Conservation (phyloP, 2,888 invertebrate genomes). For the Auanema freiburgensis region DNA sequence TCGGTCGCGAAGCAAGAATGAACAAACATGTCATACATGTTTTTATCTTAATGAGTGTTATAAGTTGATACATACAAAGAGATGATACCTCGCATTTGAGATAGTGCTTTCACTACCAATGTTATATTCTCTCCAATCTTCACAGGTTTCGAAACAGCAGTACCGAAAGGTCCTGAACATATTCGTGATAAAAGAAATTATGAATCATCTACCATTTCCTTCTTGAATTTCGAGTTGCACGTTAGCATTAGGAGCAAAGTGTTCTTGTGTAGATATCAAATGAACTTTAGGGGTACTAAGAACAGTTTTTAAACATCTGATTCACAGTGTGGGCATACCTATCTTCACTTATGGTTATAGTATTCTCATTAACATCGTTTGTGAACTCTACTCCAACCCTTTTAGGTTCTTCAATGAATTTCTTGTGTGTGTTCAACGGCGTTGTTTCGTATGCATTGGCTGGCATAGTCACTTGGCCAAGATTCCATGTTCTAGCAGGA, state of each 20-base stretch:
- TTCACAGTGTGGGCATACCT: constrained; percentile 6
- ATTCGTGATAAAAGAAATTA: background rate
- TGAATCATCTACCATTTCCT: constrained; percentile 37
- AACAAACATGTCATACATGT: constrained; percentile 61
- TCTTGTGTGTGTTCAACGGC: constrained; percentile 1
- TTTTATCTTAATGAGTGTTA: constrained; percentile 32
- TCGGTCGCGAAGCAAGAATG: constrained; percentile 63
- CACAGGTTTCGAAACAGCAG: constrained; percentile 50
- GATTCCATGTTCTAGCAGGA: constrained; percentile 34
- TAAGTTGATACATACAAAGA: background rate
- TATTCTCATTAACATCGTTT: constrained; percentile 14
- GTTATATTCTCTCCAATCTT: constrained; percentile 61
- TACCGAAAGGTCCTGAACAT: constrained; percentile 42
- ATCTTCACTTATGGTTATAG: constrained; percentile 13
- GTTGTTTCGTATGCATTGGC: constrained; percentile 13
- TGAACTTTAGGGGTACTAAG: background rate
- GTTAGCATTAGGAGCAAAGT: constrained; percentile 27
- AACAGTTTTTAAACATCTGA: background rate
- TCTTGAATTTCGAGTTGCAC: constrained; percentile 58
- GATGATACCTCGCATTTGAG: constrained; percentile 30
- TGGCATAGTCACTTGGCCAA: constrained; percentile 26
- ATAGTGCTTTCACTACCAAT: constrained; percentile 53
- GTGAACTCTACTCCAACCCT: constrained; percentile 20
- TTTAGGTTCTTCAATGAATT: constrained; percentile 30
- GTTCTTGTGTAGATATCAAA: constrained; percentile 37